Percentiles rank a stretch among this genome's conserved stretches.
Conservation (phyloP, 2,888 invertebrate genomes). For the Ypsolopha scabrella region DNA sequence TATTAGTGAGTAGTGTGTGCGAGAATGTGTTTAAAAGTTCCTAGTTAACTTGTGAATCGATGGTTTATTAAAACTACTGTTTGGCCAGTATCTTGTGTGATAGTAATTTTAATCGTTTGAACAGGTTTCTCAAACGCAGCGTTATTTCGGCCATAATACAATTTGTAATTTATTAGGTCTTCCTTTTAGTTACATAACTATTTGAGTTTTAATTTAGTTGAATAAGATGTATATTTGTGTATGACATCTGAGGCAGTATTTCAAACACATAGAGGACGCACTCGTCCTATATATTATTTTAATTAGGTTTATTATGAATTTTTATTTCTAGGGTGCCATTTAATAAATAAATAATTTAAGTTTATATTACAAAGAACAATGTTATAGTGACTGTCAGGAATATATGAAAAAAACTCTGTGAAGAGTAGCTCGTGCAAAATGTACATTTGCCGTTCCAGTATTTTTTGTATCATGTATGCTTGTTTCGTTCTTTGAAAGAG, state of each 20-base stretch:
- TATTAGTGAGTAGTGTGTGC: conserved; percentile 21
- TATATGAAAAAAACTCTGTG: no score
- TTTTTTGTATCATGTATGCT: no score
- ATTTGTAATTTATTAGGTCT: neutral
- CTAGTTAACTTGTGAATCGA: neutral
- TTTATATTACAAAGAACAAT: no score
- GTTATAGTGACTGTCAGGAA: no score
- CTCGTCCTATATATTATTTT: neutral
- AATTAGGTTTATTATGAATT: neutral
- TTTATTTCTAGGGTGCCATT: neutral
- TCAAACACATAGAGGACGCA: conserved; percentile 19
- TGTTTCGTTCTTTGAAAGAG: no score
- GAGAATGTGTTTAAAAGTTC: conserved; percentile 12
- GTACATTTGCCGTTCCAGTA: no score
- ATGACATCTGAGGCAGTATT: conserved; percentile 69
- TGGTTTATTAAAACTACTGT: neutral
- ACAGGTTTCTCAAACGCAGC: neutral
- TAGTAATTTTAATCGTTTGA: conserved; percentile 4
- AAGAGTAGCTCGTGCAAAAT: no score
- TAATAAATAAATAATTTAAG: no score
- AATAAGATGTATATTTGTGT: conserved; percentile 33
- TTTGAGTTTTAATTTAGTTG: neutral
- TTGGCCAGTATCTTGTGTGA: conserved; percentile 10
- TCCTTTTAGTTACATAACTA: neutral
- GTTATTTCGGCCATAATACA: no score